Evolutionary conservation across 2,113 vertebrate genomes (phyloP), one percentile per base, ranked within the genome.

Genomic region (Brachyhypopomus occidentalis): DNA sequence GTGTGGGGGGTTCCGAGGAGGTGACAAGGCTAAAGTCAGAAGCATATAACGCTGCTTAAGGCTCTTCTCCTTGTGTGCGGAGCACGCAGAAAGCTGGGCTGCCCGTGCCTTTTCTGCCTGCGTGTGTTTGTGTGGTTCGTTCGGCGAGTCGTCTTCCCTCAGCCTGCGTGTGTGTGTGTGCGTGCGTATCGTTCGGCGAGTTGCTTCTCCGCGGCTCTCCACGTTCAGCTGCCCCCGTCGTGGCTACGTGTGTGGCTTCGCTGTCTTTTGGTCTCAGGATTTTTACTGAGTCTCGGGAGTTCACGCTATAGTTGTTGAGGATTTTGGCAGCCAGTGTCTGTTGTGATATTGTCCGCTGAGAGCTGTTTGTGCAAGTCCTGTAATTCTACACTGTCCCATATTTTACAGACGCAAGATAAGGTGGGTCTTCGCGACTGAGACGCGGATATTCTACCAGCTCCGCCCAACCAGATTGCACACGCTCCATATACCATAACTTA

Each of bases 341-440:
- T 71, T 81, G 78, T 84, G 30, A 71, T 34, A 66, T 52, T 62
- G 77, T 81, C 45, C 48, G 9, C 63, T n/a, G 72, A 75, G 25
- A 72, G 41, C 27, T 72, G 85, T 80, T 79, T 71, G 58, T 22
- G 59, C 59, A 79, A 76, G 30, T 77, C 19, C 80, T 81, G 89
- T 93, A 93, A 93, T 86, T 36, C 63, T 90, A 86, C 91, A 84
- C 85, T 93, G 84, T 93, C 90, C 89, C 90, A 78, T 94, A 92
- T 94, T 93, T 93, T 88, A 70, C 94, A 94, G 94, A 93, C 90
- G 85, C 89, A 94, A 92, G 92, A 87, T 90, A 92, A 94, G 94
- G 94, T 94, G 91, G 92, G 93, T 94, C 86, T 89, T 88, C 90
- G 86, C 89, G 89, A 90, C 88, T 82, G 91, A 89, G 85, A 87